phyloP scores from a whole-genome alignment of 2,113 vertebrate genomes.

The Danionella cerebrum region DNA sequence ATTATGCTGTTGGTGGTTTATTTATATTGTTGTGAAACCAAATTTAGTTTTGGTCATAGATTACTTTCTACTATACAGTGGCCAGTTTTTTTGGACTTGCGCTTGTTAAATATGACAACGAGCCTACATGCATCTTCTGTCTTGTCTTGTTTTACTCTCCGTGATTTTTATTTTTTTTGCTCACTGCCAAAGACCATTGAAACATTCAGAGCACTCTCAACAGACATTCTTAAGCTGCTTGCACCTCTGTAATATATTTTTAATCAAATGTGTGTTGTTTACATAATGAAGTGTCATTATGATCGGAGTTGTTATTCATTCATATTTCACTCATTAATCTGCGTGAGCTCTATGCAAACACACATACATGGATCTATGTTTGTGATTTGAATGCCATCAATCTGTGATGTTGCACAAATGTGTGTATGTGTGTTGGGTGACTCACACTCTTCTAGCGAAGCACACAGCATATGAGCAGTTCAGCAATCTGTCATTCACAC shows the following conservation, averaged over 20 bases:
- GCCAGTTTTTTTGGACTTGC: too few relatives aligned
- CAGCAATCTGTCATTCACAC: slow-evolving; percentile 43
- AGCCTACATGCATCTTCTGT: too few relatives aligned
- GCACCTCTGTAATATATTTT: too few relatives aligned
- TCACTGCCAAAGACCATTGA: neutral
- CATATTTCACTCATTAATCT: neutral
- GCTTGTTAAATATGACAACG: too few relatives aligned
- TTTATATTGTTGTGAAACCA: too few relatives aligned
- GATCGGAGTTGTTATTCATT: neutral
- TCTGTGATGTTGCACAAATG: neutral
- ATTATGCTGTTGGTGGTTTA: too few relatives aligned
- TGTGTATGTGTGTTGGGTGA: slow-evolving; percentile 7
- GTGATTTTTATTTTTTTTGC: neutral
- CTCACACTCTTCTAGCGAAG: slow-evolving; percentile 39
- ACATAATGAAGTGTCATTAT: neutral
- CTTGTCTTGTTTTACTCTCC: too few relatives aligned
- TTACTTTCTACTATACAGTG: too few relatives aligned
- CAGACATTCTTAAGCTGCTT: neutral
- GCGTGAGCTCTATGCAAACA: neutral
- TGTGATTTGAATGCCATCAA: neutral
- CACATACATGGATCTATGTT: slow-evolving; percentile 8
- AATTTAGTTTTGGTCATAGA: too few relatives aligned
- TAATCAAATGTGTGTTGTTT: neutral
- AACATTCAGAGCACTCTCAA: neutral
- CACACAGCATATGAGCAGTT: slow-evolving; percentile 48